Evolutionary conservation across 2,797 vertebrate genomes (phyloP).

Genomic region (Synaphobranchus kaupii): DNA sequence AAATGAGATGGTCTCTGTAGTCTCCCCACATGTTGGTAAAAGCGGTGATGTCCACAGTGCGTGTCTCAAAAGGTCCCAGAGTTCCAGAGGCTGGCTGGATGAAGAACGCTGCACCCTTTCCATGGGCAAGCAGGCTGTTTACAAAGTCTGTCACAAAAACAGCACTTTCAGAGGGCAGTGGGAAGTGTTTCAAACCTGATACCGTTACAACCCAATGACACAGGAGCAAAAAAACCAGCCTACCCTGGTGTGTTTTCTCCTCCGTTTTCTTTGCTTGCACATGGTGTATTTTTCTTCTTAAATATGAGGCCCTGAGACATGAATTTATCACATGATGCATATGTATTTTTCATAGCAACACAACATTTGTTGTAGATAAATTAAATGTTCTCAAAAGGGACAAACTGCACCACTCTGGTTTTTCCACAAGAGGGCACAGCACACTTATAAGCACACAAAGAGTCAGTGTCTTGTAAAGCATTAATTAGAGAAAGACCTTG

Average conservation of each 20-base stretch:
- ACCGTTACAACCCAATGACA: constrained; percentile 20
- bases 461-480: background rate
- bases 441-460: background rate
- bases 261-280: constrained; percentile 64
- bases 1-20: constrained; percentile 86
- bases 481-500: background rate
- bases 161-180: constrained; percentile 18
- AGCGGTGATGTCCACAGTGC: constrained; percentile 76
- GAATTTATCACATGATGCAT: constrained; percentile 28
- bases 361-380: background rate
- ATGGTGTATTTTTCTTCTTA: constrained; percentile 55
- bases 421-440: constrained; percentile 9
- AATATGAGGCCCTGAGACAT: constrained; percentile 47
- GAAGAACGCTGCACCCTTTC: constrained; percentile 84
- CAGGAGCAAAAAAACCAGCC: background rate
- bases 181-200: background rate
- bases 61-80: constrained; percentile 78
- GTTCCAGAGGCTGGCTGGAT: constrained; percentile 68
- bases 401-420: background rate
- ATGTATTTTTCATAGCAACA: background rate
- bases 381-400: background rate
- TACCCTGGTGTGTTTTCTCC: constrained; percentile 66
- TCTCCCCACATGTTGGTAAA: constrained; percentile 93
- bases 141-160: constrained; percentile 72
- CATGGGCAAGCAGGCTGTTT: constrained; percentile 73